These are phyloP conservation scores for Acleris literana DNA, from an alignment of 2,888 invertebrate species.

Conservation along the genomic window DNA sequence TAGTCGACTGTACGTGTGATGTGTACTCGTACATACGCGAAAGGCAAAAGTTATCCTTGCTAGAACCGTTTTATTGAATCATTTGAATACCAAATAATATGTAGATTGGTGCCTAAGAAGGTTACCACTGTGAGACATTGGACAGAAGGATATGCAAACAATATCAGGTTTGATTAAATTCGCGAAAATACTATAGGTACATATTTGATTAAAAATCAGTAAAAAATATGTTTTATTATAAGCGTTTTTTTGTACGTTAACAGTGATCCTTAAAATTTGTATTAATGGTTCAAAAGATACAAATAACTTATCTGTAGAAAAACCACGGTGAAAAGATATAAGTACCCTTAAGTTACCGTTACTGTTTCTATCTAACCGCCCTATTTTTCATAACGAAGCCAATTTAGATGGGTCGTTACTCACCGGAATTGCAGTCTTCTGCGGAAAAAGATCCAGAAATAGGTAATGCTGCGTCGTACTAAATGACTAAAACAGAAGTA, in stretches of 20 bases:
- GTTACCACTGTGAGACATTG: slow-evolving; percentile 5
- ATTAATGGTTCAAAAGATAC: too few relatives aligned
- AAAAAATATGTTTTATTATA: too few relatives aligned
- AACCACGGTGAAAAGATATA: not conserved
- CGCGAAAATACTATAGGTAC: too few relatives aligned
- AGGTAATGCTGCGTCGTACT: slow-evolving; percentile 6
- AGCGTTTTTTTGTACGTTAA: too few relatives aligned
- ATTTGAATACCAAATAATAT: slow-evolving; percentile 13
- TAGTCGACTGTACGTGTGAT: too few relatives aligned
- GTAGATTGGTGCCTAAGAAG: not conserved
- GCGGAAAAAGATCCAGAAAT: slow-evolving; percentile 18
- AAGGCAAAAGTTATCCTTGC: not conserved
- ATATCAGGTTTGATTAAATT: not conserved
- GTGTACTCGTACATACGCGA: too few relatives aligned
- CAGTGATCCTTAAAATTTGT: too few relatives aligned
- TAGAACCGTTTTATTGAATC: not conserved
- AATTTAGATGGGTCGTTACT: slow-evolving; percentile 29
- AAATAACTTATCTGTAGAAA: too few relatives aligned
- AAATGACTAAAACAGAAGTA: slow-evolving; percentile 12
- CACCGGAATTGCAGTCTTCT: slow-evolving; percentile 20
- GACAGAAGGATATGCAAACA: slow-evolving; percentile 14
- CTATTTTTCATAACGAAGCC: slow-evolving; percentile 21
- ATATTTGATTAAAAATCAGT: too few relatives aligned
- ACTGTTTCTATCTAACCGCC: slow-evolving; percentile 7
- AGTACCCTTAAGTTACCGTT: slow-evolving; percentile 1